phyloP scores from a whole-genome alignment of 1,140 invertebrate genomes.

The Listronotus oregonensis region DNA sequence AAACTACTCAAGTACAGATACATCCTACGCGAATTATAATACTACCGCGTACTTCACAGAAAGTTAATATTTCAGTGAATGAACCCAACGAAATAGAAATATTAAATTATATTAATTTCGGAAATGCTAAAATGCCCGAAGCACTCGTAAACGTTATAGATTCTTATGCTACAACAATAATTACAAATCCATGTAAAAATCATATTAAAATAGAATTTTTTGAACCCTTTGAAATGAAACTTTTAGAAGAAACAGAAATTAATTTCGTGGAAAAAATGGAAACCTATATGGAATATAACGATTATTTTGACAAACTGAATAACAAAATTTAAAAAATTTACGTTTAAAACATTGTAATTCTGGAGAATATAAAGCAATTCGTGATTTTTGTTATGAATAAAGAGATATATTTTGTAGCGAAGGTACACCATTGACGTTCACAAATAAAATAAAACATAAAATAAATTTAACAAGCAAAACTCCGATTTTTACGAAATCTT shows the following conservation, averaged over 20 bases:
- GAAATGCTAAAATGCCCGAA: constrained; percentile 23
- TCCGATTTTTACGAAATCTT: constrained; percentile 29
- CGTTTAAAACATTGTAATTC: constrained; percentile 32
- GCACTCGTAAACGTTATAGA: constrained; percentile 29
- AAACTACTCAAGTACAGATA: neutral
- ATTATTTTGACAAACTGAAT: constrained; percentile 8
- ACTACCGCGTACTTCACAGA: neutral
- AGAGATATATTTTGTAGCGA: constrained; percentile 35
- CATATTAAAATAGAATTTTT: constrained; percentile 22
- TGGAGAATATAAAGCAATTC: constrained; percentile 29
- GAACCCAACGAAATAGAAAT: neutral
- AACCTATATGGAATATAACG: neutral
- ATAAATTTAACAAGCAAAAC: constrained; percentile 32
- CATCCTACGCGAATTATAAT: neutral
- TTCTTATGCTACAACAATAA: constrained; percentile 14
- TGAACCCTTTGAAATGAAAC: constrained; percentile 23
- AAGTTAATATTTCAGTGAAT: neutral
- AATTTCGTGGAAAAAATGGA: constrained; percentile 24
- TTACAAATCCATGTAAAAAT: constrained; percentile 24
- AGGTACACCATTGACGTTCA: constrained; percentile 26
- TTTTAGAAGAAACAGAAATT: constrained; percentile 9
- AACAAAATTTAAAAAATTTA: constrained; percentile 30
- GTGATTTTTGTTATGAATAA: constrained; percentile 29
- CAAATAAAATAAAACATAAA: constrained; percentile 31
- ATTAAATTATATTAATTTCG: constrained; percentile 23